Evolutionary conservation across 2,797 vertebrate species (phyloP), one percentile per base, ranked within the genome.

Genomic region (Pteronotus mesoamericanus): DNA sequence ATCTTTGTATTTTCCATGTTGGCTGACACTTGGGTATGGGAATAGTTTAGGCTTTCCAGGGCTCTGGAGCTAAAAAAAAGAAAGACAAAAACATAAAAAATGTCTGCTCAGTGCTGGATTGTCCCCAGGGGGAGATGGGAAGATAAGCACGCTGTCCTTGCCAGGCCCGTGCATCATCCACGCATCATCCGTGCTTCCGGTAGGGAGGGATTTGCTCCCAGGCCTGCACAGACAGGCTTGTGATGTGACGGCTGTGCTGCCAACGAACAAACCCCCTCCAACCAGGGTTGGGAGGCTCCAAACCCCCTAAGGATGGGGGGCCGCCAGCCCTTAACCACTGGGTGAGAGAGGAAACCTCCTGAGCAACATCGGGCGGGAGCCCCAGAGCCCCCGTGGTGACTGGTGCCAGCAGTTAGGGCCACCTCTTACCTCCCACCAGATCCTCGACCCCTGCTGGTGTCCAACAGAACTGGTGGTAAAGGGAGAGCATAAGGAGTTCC

Each of bases 391-490:
- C 26, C 37, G 6, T 32, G 74, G 34, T 8, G n/a, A 78, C 59
- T 32, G 39, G 48, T 32, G 59, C 61, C 44, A 10, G 9, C n/a
- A 51, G 39, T n/a, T n/a, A 72, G 98, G 7, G 26, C n/a, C 24
- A 24, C 18, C 75, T 72, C 11, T 53, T 29, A 5, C 46, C 26
- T 74, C 34, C 42, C 39, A 42, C 18, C 87, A 98, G 98, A 32
- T 98, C 55, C 97, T 96, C 0, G 0, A 9, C 46, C 94, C 94
- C n/a, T 89, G 44, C 85, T 98, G 97, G 96, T 86, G 91, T 64
- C 98, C 98, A 1, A 97, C 95, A 0, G 78, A 97, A 74, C 94
- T 98, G 95, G 89, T 96, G 9, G 57, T 97, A 37, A 96, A 97
- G 3, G 89, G 80, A 0, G 53, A 53, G 34, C 37, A 97, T 92